Evolutionary conservation across 2,797 vertebrate species (phyloP).

Genomic region (Galago senegalensis): DNA sequence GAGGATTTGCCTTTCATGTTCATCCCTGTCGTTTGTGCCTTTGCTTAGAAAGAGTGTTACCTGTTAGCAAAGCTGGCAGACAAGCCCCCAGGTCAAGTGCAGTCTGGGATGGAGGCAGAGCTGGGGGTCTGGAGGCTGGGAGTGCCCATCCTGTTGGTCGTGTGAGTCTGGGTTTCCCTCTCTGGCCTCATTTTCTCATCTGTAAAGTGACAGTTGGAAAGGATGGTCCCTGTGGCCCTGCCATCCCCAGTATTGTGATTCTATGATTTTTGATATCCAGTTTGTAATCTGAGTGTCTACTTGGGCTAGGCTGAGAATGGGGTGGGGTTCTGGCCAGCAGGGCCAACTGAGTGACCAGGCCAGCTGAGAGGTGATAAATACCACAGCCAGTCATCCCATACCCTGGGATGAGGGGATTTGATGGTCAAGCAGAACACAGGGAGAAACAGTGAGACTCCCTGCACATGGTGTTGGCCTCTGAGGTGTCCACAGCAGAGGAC

Average conservation of each 20-base stretch:
- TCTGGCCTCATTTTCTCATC: not conserved
- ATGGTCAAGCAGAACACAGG: not conserved
- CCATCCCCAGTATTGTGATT: fast-evolving
- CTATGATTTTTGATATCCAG: not conserved
- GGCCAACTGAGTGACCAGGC: not conserved
- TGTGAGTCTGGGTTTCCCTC: not conserved
- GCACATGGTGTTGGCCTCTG: not conserved
- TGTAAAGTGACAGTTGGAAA: not conserved
- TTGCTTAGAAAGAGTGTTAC: constrained; percentile 20
- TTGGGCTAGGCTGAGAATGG: not conserved
- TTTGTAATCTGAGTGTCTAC: not conserved
- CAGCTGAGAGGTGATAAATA: not conserved
- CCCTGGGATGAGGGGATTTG: not conserved
- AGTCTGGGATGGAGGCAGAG: not conserved
- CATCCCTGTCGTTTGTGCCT: not conserved
- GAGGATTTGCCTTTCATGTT: not conserved
- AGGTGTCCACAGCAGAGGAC: not conserved
- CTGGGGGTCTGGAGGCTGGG: not conserved
- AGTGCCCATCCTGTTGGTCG: not conserved
- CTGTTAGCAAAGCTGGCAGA: not conserved
- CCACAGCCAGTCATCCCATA: not conserved
- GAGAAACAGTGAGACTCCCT: not conserved
- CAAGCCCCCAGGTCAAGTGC: no score
- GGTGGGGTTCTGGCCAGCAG: not conserved
- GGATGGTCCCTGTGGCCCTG: not conserved